Evolutionary conservation across 2,888 invertebrate genomes (phyloP).

Genomic region (Eupeodes luniger): DNA sequence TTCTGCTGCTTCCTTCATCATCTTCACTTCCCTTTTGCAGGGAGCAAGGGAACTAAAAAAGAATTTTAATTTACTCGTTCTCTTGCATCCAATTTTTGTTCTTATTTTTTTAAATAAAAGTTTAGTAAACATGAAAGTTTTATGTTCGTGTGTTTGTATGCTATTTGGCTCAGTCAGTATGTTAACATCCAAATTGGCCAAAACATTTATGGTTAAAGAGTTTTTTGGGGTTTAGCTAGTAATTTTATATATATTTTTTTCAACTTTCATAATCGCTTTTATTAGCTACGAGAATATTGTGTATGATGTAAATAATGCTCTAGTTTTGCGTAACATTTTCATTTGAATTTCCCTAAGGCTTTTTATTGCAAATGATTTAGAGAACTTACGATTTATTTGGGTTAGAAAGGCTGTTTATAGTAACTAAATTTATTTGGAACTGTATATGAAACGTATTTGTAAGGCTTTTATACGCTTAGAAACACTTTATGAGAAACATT

Average conservation of each 20-base stretch:
- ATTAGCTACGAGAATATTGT: background rate
- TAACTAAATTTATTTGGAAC: background rate
- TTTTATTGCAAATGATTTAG: background rate
- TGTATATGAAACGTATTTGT: too few relatives aligned
- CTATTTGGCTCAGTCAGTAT: slow-evolving; percentile 1
- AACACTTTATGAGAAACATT: too few relatives aligned
- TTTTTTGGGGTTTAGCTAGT: slow-evolving; percentile 18
- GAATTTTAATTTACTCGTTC: slow-evolving; percentile 43
- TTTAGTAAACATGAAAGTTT: slow-evolving; percentile 38
- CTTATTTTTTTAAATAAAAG: slow-evolving; percentile 16
- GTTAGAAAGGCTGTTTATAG: background rate
- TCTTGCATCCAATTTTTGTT: background rate
- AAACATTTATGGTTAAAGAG: slow-evolving; percentile 12
- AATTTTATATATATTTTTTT: too few relatives aligned
- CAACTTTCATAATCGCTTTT: slow-evolving; percentile 22
- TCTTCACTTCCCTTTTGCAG: slow-evolving; percentile 11
- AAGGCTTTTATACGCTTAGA: too few relatives aligned
- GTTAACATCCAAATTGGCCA: slow-evolving; percentile 28
- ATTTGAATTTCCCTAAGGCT: slow-evolving; percentile 13
- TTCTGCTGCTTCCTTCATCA: slow-evolving; percentile 34
- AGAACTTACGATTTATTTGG: background rate
- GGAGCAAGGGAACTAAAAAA: background rate
- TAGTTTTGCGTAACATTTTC: background rate
- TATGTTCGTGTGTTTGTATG: background rate
- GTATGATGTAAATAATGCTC: background rate